Conservation (phyloP, 2,113 vertebrate genomes). For the Malurus elegans region DNA sequence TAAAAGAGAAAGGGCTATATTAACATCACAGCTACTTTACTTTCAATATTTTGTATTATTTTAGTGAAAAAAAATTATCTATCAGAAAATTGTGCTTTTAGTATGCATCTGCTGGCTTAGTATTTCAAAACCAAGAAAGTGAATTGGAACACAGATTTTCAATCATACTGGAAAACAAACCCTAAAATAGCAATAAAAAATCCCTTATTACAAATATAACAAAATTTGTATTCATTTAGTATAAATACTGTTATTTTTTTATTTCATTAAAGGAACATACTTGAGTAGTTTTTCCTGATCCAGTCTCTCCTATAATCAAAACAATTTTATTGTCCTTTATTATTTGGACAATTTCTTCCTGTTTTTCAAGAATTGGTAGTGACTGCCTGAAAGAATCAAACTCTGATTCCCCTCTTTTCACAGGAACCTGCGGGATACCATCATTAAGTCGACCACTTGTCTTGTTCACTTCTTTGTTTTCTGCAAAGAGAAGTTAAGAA, state of each 20-base stretch:
- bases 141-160: background rate
- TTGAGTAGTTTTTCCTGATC: slow-evolving; percentile 95
- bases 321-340: slow-evolving; percentile 87
- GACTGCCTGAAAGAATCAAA: slow-evolving; percentile 85
- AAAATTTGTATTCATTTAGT: background rate
- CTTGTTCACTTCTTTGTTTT: slow-evolving; percentile 81
- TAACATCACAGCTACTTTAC: background rate
- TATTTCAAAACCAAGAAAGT: background rate
- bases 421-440: slow-evolving; percentile 86
- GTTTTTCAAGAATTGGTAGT: slow-evolving; percentile 84
- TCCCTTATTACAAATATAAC: background rate
- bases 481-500: slow-evolving; percentile 48
- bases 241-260: background rate
- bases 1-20: background rate
- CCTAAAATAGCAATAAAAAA: background rate
- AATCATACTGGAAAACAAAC: background rate
- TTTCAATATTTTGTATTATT: background rate
- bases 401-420: slow-evolving; percentile 79
- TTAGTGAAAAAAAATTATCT: background rate
- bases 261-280: slow-evolving; percentile 67
- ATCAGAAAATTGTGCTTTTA: background rate
- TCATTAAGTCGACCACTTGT: slow-evolving; percentile 83
- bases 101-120: background rate
- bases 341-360: slow-evolving; percentile 85
- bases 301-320: slow-evolving; percentile 91